A percentile compares a stretch with the other conserved stretches of the same genome.
Conservation (phyloP, 2,888 invertebrate species). For the Panopea generosa region DNA sequence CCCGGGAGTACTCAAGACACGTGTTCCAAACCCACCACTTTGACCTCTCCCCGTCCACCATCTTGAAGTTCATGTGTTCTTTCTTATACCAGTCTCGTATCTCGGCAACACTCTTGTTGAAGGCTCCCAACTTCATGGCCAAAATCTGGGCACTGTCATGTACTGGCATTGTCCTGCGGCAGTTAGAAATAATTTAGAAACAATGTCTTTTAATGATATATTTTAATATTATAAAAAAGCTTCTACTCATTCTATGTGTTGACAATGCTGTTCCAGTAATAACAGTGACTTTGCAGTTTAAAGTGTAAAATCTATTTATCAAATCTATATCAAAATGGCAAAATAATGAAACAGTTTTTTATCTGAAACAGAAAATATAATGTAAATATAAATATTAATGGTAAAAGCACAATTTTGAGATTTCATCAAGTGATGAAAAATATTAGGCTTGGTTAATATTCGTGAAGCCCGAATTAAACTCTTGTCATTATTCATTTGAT, state of each 20-base stretch:
- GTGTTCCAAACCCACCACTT: constrained; percentile 85
- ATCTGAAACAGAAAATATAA: no score
- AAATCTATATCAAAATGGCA: no score
- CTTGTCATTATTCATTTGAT: no score
- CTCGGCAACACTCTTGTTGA: constrained; percentile 71
- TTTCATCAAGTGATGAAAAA: no score
- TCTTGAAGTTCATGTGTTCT: constrained; percentile 82
- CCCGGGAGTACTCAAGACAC: constrained; percentile 74
- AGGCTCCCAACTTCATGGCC: constrained; percentile 79
- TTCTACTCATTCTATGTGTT: not conserved
- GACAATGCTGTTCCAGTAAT: not conserved
- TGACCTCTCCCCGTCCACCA: constrained; percentile 78
- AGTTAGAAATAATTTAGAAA: no score
- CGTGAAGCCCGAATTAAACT: no score
- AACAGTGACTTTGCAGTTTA: no score
- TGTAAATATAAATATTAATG: no score
- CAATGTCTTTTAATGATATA: not conserved
- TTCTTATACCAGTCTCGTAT: constrained; percentile 81
- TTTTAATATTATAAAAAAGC: not conserved
- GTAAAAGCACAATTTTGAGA: no score
- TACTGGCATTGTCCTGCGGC: constrained; percentile 76
- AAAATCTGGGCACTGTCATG: constrained; percentile 85
- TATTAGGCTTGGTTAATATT: no score
- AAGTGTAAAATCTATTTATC: no score
- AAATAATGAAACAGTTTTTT: no score